Evolutionary conservation across 2,888 invertebrate genomes (phyloP).

Genomic region (Protodeltote pygarga): DNA sequence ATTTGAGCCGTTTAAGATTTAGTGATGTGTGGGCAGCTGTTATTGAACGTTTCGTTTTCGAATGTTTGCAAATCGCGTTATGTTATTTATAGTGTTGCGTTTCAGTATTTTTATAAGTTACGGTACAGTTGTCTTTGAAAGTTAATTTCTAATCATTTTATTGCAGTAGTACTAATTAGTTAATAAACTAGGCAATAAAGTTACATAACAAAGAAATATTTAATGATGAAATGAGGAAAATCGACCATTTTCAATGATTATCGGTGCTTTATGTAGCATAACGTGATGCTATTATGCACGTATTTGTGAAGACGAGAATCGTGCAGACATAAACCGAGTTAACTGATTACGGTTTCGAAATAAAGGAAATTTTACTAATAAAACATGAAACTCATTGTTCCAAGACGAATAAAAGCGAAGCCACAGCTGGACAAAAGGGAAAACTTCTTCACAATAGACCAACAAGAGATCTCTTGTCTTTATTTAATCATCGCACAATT

Average conservation of each 20-base stretch:
- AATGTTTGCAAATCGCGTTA: no score
- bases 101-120: not conserved
- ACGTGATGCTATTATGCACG: conserved; percentile 29
- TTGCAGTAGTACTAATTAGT: not conserved
- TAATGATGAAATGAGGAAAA: conserved; percentile 33
- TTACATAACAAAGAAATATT: conserved; percentile 16
- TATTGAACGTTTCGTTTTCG: conserved; percentile 2
- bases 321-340: conserved; percentile 20
- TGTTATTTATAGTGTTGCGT: not conserved
- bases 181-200: conserved; percentile 9
- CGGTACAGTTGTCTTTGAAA: no score
- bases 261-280: conserved; percentile 37
- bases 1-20: conserved; percentile 3
- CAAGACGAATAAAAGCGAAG: conserved; percentile 21
- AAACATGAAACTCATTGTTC: conserved; percentile 30
- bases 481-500: conserved; percentile 83
- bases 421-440: conserved; percentile 52
- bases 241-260: conserved; percentile 37
- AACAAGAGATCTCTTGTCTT: conserved; percentile 73
- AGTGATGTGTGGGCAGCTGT: not conserved
- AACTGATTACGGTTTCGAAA: conserved; percentile 17
- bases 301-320: conserved; percentile 26
- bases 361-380: conserved; percentile 32
- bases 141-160: not conserved
- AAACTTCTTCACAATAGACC: conserved; percentile 55